Evolutionary conservation across 2,797 vertebrate species (phyloP).

Genomic region (Cossypha dichroa): DNA sequence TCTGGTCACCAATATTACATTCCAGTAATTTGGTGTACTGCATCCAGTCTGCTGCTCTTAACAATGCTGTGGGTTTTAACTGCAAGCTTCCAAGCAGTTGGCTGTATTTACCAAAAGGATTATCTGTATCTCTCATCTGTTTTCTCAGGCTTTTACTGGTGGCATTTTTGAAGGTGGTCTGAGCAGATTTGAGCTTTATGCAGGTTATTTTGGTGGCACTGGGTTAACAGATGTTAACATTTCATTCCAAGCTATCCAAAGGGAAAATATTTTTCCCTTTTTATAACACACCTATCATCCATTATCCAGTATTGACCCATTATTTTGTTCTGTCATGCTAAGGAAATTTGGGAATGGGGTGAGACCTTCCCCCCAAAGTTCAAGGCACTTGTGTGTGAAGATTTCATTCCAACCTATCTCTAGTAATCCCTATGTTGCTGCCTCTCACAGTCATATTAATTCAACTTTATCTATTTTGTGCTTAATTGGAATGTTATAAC

Average conservation of each 20-base stretch:
- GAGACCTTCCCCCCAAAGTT: background rate
- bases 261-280: background rate
- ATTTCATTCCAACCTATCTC: background rate
- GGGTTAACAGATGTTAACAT: background rate
- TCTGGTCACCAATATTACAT: conserved; percentile 51
- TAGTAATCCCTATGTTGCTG: background rate
- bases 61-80: background rate
- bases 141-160: conserved; percentile 48
- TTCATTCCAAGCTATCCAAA: background rate
- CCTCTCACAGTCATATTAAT: background rate
- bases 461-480: background rate
- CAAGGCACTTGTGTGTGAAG: background rate
- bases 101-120: conserved; percentile 46
- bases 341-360: background rate
- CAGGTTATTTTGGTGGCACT: background rate
- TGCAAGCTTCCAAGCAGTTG: conserved; percentile 38
- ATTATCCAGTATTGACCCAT: background rate
- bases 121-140: conserved; percentile 34
- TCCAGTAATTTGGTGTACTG: conserved; percentile 6
- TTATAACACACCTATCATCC: too few species aligned
- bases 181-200: background rate
- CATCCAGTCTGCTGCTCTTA: background rate
- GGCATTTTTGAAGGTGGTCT: background rate
- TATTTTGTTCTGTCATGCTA: background rate
- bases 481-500: background rate